Base-by-base conservation (phyloP, 2,113 vertebrate genomes). In the Syrrhaptes paradoxus region DNA sequence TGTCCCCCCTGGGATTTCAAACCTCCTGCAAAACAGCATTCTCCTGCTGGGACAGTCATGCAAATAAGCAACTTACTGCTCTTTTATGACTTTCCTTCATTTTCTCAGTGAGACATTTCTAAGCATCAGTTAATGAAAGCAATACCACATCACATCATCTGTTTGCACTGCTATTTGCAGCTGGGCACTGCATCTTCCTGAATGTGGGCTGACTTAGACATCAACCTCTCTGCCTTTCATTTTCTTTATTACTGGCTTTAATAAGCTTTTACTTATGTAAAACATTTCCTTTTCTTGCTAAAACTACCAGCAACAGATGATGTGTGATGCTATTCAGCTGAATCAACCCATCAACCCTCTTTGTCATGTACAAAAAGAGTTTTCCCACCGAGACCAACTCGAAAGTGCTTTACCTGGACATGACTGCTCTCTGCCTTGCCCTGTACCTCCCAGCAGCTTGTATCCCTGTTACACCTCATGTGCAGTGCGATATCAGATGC, bases 101-200 rank as follows among this genome's bases (percentile, higher is more conserved):
- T 94, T 84, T 78, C 93, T 90, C 74, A 65, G 32, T 29, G 32
- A 86, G 77, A 67, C 38, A 26, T 81, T 96, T 94, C 84, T 80
- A 62, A 91, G 71, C 43, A 83, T 34, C 83, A 57, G 26, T 57
- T 82, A 57, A 66, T n/a, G 16, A 76, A 36, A 85, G 72, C n/a
- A 80, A 19, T n/a, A 45, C 26, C 13, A 32, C 54, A 38, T 13
- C 76, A 34, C 85, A 79, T 66, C 34, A 57, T 76, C 61, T 57
- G 8, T 52, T 43, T 70, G 62, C 31, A 5, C 59, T 48, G 25
- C 48, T 68, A 20, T 49, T 78, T 65, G 58, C 89, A 96, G 45
- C 71, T 87, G 49, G 80, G 58, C 36, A 68, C 10, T 61, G 74
- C 36, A 41, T 14, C 2, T 75, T 87, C 58, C 48, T 67, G 19